Evolutionary conservation across 1,140 invertebrate species (phyloP).

Genomic region (Helicoverpa armigera): DNA sequence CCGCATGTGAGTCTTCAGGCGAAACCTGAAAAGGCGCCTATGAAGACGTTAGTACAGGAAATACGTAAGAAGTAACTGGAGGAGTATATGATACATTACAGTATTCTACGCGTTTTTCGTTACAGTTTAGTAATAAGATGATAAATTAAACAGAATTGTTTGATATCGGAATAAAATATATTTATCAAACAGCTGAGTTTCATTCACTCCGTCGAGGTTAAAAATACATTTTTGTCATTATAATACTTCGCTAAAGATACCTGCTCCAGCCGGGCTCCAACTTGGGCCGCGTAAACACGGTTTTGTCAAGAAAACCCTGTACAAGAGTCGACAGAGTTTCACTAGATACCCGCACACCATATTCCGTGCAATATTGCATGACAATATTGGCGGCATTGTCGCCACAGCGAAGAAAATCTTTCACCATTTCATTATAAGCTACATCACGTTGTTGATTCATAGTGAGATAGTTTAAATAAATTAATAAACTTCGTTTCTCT

Average conservation of each 20-base stretch:
- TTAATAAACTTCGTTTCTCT: no score
- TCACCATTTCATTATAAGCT: background rate
- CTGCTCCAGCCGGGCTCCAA: slow-evolving; percentile 4
- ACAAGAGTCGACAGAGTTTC: background rate
- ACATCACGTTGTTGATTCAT: background rate
- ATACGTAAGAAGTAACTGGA: no score
- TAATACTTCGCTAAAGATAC: background rate
- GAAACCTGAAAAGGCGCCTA: slow-evolving; percentile 80
- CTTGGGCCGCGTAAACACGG: background rate
- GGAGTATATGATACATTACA: no score
- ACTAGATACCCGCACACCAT: background rate
- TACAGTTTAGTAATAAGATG: no score
- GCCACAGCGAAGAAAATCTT: background rate
- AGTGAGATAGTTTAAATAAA: no score
- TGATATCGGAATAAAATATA: background rate
- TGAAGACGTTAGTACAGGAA: background rate
- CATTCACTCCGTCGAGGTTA: no score
- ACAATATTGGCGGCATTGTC: slow-evolving; percentile 1
- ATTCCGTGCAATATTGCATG: background rate
- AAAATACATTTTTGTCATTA: background rate
- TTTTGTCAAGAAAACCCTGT: background rate
- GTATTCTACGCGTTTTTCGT: no score
- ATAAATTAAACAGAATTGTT: no score
- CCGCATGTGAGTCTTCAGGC: slow-evolving; percentile 96
- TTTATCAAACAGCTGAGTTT: background rate